These are phyloP conservation scores for Aphyosemion australe DNA, from an alignment of 2,113 vertebrate genomes.

Conservation along the genomic window DNA sequence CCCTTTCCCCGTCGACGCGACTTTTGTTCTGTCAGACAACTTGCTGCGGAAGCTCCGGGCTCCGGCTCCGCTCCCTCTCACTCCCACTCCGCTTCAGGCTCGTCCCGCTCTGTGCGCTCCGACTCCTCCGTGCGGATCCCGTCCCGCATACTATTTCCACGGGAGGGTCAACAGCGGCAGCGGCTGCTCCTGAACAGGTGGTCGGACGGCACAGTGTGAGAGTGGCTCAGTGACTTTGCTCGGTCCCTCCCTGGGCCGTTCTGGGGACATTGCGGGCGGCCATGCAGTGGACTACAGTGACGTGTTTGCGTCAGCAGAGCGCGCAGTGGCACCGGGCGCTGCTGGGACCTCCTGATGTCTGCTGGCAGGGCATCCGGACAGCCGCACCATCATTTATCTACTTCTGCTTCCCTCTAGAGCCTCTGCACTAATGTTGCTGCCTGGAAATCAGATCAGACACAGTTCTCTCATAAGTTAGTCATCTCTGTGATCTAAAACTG, in stretches of 20 bases:
- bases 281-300: conserved; percentile 63
- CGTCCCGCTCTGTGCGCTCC: conserved; percentile 60
- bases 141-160: conserved; percentile 66
- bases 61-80: conserved; percentile 36
- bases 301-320: conserved; percentile 76
- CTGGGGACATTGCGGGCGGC: conserved; percentile 68
- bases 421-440: background rate
- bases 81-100: conserved; percentile 60
- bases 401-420: background rate
- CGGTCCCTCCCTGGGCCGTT: conserved; percentile 64
- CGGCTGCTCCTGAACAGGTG: conserved; percentile 51
- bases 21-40: conserved; percentile 69
- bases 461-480: too few relatives aligned
- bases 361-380: background rate
- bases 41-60: conserved; percentile 59
- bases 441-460: background rate
- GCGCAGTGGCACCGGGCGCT: conserved; percentile 44
- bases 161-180: conserved; percentile 15
- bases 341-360: conserved; percentile 56
- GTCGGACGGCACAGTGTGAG: conserved; percentile 22
- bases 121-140: conserved; percentile 33
- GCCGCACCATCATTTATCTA: background rate
- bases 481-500: too few relatives aligned
- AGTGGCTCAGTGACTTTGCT: conserved; percentile 69
- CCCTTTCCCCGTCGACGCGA: conserved; percentile 52